Evolutionary conservation across 2,113 vertebrate genomes (phyloP).

Genomic region (Choloepus hoffmanni): DNA sequence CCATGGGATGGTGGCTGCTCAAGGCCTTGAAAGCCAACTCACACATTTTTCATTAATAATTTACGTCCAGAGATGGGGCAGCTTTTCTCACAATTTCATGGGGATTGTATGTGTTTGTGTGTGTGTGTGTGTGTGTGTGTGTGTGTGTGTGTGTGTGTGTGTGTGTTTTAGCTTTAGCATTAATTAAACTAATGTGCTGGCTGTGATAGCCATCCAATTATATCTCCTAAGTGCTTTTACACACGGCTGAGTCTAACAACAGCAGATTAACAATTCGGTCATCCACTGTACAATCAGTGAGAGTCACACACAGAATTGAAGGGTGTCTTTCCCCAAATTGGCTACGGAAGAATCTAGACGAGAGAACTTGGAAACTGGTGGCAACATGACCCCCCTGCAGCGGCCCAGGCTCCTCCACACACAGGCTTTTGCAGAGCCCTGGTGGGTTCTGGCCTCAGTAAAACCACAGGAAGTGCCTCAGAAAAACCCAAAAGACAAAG

Average conservation of each 20-base stretch:
- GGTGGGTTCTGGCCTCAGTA: neutral
- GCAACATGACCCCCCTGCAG: rapidly evolving
- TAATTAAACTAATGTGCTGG: constrained; percentile 61
- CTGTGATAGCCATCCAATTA: neutral
- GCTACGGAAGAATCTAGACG: neutral
- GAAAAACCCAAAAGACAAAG: neutral
- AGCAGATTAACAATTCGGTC: neutral
- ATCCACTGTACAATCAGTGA: neutral
- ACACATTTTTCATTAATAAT: neutral
- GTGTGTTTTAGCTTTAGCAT: constrained; percentile 21
- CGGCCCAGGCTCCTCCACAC: neutral
- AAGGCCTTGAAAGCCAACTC: neutral
- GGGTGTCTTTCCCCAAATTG: neutral
- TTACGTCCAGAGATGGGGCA: neutral
- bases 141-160: neutral
- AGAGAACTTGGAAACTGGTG: too few species aligned
- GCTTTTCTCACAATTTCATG: neutral
- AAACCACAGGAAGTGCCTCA: neutral
- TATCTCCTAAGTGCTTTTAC: neutral
- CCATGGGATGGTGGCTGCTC: too few species aligned
- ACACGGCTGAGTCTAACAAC: neutral
- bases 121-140: neutral
- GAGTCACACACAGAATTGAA: neutral
- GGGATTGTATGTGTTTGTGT: constrained; percentile 23
- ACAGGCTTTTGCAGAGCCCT: neutral